phyloP scores from a whole-genome alignment of 2,113 vertebrate genomes.

The Empidonax alnorum region DNA sequence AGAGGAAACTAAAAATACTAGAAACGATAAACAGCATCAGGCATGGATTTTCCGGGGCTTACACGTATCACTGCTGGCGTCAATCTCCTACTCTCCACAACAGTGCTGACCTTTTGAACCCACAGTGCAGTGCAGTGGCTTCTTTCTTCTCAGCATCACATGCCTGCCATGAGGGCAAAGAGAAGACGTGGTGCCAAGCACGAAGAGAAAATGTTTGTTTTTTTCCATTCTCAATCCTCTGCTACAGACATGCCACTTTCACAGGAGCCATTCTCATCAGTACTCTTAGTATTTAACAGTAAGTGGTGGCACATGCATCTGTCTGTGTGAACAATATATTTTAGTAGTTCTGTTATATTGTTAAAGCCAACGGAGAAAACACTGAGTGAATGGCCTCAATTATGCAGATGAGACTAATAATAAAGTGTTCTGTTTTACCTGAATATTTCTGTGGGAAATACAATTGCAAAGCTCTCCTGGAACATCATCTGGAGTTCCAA shows the following conservation, averaged over 20 bases:
- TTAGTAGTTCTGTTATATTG: not conserved
- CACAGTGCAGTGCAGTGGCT: not conserved
- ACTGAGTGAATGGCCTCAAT: not conserved
- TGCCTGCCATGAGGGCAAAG: not conserved
- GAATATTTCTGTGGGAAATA: not conserved
- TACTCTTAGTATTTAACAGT: not conserved
- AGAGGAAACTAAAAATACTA: not conserved
- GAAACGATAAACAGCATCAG: not conserved
- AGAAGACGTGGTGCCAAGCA: conserved; percentile 26
- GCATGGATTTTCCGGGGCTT: not conserved
- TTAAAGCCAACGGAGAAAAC: not conserved
- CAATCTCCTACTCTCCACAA: not conserved
- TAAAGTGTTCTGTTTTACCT: not conserved
- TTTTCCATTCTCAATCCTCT: not conserved
- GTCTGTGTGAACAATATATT: not conserved
- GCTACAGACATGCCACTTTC: not conserved
- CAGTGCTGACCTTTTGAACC: not conserved
- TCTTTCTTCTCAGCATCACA: conserved; percentile 14
- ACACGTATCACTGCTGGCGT: not conserved
- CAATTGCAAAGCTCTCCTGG: not conserved
- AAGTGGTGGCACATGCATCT: not conserved
- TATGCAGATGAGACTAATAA: not conserved
- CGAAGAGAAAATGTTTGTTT: conserved; percentile 15
- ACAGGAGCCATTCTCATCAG: not conserved
- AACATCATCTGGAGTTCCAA: not conserved